phyloP scores from a whole-genome alignment of 1,140 invertebrate species.

The Octopus bimaculoides region DNA sequence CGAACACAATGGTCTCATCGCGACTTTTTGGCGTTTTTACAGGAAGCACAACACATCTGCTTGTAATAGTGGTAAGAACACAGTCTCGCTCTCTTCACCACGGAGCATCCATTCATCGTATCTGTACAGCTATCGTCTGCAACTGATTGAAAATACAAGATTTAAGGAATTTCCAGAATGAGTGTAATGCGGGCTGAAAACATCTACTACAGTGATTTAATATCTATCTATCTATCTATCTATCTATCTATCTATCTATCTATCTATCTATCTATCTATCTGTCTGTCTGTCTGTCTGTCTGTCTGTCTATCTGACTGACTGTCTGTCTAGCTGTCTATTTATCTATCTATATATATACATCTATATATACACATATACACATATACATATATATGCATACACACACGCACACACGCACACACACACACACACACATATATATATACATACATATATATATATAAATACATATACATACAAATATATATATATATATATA shows the following conservation, averaged over 20 bases:
- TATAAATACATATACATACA: background rate
- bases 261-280: constrained; percentile 18
- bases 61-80: constrained; percentile 28
- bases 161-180: background rate
- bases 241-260: constrained; percentile 16
- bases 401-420: background rate
- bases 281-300: constrained; percentile 17
- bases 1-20: no score
- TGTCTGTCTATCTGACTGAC: constrained; percentile 18
- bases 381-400: background rate
- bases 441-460: background rate
- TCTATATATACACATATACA: background rate
- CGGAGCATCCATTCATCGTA: constrained; percentile 19
- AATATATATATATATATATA: constrained; percentile 1
- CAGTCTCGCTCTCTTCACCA: constrained; percentile 27
- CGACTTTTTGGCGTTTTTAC: background rate
- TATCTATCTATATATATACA: background rate
- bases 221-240: constrained; percentile 15
- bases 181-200: no score
- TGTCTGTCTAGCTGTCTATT: constrained; percentile 17
- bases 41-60: constrained; percentile 29
- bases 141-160: background rate
- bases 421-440: background rate
- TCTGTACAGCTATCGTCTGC: constrained; percentile 19
- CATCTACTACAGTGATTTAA: no score